Evolutionary conservation across 2,113 vertebrate species (phyloP), one percentile per base, ranked within the genome.

Genomic region (Sturnira hondurensis): DNA sequence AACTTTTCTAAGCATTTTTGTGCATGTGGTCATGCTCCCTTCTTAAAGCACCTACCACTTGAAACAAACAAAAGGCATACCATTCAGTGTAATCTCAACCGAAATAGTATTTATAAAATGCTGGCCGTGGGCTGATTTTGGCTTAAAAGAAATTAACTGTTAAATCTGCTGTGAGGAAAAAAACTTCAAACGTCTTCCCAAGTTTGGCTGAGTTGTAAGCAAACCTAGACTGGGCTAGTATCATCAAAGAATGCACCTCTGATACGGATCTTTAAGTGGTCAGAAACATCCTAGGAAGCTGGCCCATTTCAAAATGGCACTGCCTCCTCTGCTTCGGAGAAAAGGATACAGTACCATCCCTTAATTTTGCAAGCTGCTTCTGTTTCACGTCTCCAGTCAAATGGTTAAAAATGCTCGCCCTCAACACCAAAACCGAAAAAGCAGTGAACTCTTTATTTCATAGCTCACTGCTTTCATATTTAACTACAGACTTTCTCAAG

Each of bases 401-500:
- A 7, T 2, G 41, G 58, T 54, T 41, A 26, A 41, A 3, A 4
- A 2, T 1, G 41, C 65, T 24, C 4, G 82, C 33, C 19, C 31
- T 47, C 24, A 16, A 74, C 38, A 83, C 58, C 68, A 41, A 93
- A 95, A 96, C 89, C 6, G 83, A 93, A n/a, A 90, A 73, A 24
- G 43, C n/a, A 45, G 83, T 4, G 71, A 43, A 43, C n/a, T 70
- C 63, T 2, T 94, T 52, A 88, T 54, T 74, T 90, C 92, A 36
- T 0, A 67, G 36, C 58, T 58, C 93, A 43, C 74, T n/a, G 52
- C 50, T 89, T 74, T 83, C 94, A 4, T 12, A 26, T 68, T 20
- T 5, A 65, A 80, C 88, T 41, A 91, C 63, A n/a, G 17, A 52
- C 95, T 97, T 96, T 97, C 95, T 90, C 80, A 24, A 36, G 36